Conservation (phyloP, 2,113 vertebrate species). For the Corvus cornix region DNA sequence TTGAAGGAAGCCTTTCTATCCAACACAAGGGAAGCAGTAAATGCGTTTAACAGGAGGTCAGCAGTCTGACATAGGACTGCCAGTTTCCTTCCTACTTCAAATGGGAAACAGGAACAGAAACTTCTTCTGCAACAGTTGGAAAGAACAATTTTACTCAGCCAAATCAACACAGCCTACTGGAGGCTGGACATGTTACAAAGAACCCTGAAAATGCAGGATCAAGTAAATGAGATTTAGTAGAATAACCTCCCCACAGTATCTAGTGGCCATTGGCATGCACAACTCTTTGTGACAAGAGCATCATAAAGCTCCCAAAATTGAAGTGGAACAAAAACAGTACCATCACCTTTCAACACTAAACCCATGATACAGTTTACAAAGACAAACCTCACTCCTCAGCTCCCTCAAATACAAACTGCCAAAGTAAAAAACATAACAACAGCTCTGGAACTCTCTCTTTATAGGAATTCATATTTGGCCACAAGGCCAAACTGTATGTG, state of each 20-base stretch:
- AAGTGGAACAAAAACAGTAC: not conserved
- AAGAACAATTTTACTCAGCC: not conserved
- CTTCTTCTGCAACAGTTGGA: not conserved
- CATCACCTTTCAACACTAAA: not conserved
- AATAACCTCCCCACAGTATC: not conserved
- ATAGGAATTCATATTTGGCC: not conserved
- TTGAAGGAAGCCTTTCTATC: not conserved
- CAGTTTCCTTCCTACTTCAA: slow-evolving; percentile 3
- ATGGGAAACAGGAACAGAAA: slow-evolving; percentile 53
- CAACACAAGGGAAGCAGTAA: not conserved
- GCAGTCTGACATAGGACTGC: not conserved
- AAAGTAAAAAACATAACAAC: not conserved
- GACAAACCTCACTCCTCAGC: not conserved
- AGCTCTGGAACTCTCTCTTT: not conserved
- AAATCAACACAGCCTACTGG: not conserved
- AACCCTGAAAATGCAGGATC: not conserved
- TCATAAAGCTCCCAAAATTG: not conserved
- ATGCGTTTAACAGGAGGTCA: not conserved
- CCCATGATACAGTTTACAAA: not conserved
- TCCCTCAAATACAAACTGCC: not conserved
- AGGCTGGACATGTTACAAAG: not conserved
- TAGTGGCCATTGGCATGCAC: not conserved
- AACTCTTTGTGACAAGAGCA: not conserved
- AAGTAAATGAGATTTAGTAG: not conserved
- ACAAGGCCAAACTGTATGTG: not conserved